Evolutionary conservation across 1,140 invertebrate genomes (phyloP), one percentile per base, ranked within the genome.

Genomic region (Helicoverpa zea): DNA sequence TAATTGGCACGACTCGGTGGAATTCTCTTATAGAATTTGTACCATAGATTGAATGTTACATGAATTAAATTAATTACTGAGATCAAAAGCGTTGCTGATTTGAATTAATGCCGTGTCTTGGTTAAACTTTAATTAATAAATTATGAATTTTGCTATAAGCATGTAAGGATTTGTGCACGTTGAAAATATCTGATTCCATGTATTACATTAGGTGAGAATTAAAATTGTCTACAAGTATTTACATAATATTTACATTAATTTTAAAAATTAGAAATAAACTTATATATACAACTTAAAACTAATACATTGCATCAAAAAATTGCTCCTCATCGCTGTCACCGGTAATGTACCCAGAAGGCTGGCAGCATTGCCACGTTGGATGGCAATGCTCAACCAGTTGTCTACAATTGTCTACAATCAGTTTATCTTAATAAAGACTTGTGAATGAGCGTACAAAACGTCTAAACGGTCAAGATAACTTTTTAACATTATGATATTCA

Each of bases 11-110:
- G 47, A 51, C 16, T 49, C 43, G 47, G n/a, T 68, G 47, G 29
- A 52, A 68, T 68, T 68, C 47, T 68, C 43, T 68, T 51, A 52
- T 68, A 52, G 47, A 68, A 51, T 68, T 51, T 23, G 18, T 64
- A 47, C 35, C 63, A 68, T 68, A 68, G 16, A 51, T 51, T 68
- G 64, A 51, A 68, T 68, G 47, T 68, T 68, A 68, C 47, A 51
- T 51, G 64, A 68, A 23, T 68, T 23, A 68, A 51, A 68, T 68
- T 68, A 68, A 68, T 68, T 68, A 68, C 47, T 51, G 47, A 68
- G 64, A 68, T 51, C 64, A 68, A 51, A 64, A 68, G 64, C 64
- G 47, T 68, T 51, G 16, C 47, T 68, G 16, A 68, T 68, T 68
- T 51, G 43, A 51, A 51, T 68, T 49, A 51, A 12, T 23, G 18